These are phyloP conservation scores for Drosophila crucigera DNA, from an alignment of 2,888 invertebrate genomes.

Conservation along the genomic window DNA sequence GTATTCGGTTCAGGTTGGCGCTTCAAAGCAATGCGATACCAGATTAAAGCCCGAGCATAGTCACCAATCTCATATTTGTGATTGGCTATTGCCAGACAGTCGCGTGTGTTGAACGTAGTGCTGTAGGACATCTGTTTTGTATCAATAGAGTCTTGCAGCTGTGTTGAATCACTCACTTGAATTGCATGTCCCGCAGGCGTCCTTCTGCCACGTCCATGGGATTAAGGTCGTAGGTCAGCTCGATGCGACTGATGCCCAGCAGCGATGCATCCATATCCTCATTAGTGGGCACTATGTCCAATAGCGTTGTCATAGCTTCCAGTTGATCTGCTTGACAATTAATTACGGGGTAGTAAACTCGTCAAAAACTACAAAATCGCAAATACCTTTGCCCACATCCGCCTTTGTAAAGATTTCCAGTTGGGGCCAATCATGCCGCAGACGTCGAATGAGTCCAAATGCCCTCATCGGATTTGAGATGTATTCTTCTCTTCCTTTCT, in stretches of 20 bases:
- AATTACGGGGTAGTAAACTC: neutral
- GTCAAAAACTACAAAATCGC: neutral
- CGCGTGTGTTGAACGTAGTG: conserved; percentile 30
- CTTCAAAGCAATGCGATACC: conserved; percentile 44
- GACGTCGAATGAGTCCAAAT: conserved; percentile 52
- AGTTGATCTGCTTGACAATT: conserved; percentile 18
- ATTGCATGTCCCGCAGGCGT: conserved; percentile 32
- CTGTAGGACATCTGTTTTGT: conserved; percentile 13
- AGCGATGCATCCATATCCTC: conserved; percentile 43
- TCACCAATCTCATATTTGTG: conserved; percentile 30
- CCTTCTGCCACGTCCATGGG: conserved; percentile 48
- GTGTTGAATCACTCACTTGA: conserved; percentile 30
- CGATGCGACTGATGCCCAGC: conserved; percentile 47
- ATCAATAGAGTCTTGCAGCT: neutral
- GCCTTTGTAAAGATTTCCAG: conserved; percentile 24
- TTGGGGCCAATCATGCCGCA: conserved; percentile 56
- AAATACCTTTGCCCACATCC: conserved; percentile 32
- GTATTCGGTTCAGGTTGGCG: neutral
- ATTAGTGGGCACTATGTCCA: conserved; percentile 16
- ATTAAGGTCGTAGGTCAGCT: conserved; percentile 44
- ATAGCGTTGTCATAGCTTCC: conserved; percentile 19
- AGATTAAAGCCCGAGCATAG: conserved; percentile 36
- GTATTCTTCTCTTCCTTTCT: conserved; percentile 24
- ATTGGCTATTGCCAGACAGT: conserved; percentile 52
- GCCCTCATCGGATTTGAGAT: conserved; percentile 53